Conservation (phyloP, 2,797 vertebrate species). For the Coreius guichenoti region DNA sequence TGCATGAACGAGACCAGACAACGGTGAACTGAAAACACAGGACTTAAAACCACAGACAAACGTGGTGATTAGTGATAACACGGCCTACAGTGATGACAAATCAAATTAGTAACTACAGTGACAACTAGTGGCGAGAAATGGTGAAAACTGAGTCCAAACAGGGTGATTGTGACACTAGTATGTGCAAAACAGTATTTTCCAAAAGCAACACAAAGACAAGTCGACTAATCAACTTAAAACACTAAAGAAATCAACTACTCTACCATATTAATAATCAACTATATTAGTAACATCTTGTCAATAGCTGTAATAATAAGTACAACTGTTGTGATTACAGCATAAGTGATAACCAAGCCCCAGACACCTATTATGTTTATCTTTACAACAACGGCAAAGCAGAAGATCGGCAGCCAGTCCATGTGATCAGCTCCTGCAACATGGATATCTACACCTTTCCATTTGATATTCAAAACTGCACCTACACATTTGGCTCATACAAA, state of each 20-base stretch:
- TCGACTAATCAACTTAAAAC: too few relatives aligned
- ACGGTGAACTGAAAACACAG: too few relatives aligned
- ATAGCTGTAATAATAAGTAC: neutral
- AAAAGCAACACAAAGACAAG: neutral
- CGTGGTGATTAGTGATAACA: too few relatives aligned
- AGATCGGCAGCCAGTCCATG: slow-evolving; percentile 66
- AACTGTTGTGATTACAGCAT: slow-evolving; percentile 67
- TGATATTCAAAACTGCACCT: slow-evolving; percentile 78
- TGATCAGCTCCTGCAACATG: slow-evolving; percentile 78
- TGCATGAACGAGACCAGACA: too few relatives aligned
- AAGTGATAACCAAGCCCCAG: slow-evolving; percentile 74
- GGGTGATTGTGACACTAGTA: too few relatives aligned
- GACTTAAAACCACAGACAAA: too few relatives aligned
- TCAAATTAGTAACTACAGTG: too few relatives aligned
- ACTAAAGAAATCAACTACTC: too few relatives aligned
- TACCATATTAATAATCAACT: neutral
- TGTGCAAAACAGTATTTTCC: neutral
- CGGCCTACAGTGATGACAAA: too few relatives aligned
- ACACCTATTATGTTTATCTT: slow-evolving; percentile 71
- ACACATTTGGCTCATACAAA: slow-evolving; percentile 73
- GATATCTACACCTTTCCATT: slow-evolving; percentile 82
- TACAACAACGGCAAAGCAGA: slow-evolving; percentile 61
- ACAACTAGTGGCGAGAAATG: too few relatives aligned
- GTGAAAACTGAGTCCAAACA: too few relatives aligned
- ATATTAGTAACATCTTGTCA: neutral